Evolutionary conservation across 2,888 invertebrate species (phyloP).

Genomic region (Harmothoe impar): DNA sequence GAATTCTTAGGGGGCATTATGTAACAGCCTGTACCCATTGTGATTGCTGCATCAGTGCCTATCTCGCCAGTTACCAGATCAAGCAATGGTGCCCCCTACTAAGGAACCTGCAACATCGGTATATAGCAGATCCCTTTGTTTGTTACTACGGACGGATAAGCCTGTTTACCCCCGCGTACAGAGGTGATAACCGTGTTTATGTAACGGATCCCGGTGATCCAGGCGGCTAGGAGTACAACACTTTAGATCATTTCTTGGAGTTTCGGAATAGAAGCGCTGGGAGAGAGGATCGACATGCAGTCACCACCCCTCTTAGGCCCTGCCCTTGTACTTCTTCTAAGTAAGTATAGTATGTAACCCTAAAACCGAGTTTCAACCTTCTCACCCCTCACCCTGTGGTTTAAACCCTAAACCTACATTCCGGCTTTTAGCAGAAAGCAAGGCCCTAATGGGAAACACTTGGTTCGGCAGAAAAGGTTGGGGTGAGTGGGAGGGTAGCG

Average conservation of each 20-base stretch:
- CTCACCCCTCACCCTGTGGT: not conserved
- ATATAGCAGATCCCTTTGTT: not conserved
- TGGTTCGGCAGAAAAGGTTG: not conserved
- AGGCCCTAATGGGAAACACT: conserved; percentile 15
- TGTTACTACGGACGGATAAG: not conserved
- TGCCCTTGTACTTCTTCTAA: too few relatives aligned
- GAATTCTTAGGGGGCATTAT: too few relatives aligned
- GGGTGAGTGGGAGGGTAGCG: not conserved
- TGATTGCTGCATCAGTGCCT: too few relatives aligned
- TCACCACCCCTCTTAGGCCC: not conserved
- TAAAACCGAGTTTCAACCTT: not conserved
- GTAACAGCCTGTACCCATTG: too few relatives aligned
- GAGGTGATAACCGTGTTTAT: not conserved
- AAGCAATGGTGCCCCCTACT: too few relatives aligned
- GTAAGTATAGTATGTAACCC: too few relatives aligned
- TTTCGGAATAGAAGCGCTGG: too few relatives aligned
- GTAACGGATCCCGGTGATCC: not conserved
- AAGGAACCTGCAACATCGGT: too few relatives aligned
- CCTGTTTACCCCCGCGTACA: not conserved
- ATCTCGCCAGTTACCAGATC: too few relatives aligned
- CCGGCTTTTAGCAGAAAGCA: not conserved
- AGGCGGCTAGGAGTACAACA: not conserved
- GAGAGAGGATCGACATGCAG: too few relatives aligned
- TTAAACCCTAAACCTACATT: not conserved
- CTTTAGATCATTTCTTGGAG: not conserved